Evolutionary conservation across 1,140 invertebrate species (phyloP).

Genomic region (Brachionus sp.): DNA sequence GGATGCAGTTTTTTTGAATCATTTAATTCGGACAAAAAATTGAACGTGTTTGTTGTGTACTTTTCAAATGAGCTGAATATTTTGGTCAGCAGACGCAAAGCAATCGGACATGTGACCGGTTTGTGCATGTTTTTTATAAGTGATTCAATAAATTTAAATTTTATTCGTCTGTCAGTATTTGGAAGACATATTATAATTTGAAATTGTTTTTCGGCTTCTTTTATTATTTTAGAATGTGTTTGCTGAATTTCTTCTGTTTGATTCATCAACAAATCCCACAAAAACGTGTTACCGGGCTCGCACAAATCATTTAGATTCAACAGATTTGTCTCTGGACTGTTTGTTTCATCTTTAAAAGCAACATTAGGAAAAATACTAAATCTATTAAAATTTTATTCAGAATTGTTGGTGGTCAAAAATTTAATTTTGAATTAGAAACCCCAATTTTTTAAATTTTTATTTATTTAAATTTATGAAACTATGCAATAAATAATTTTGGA

Average conservation of each 20-base stretch:
- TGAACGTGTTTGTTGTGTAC: background rate
- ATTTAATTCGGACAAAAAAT: background rate
- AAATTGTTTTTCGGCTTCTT: constrained; percentile 82
- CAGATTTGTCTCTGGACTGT: constrained; percentile 84
- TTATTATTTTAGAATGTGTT: background rate
- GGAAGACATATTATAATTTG: constrained; percentile 83
- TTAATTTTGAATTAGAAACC: too few relatives aligned
- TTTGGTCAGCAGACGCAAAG: constrained; percentile 79
- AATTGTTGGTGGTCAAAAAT: too few relatives aligned
- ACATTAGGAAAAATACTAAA: too few relatives aligned
- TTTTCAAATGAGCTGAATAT: constrained; percentile 85
- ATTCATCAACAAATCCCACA: constrained; percentile 86
- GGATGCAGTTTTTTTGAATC: background rate
- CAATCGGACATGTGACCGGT: constrained; percentile 76
- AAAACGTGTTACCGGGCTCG: constrained; percentile 77
- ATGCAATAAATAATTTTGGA: too few relatives aligned
- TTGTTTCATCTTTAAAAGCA: constrained; percentile 69
- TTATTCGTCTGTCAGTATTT: constrained; percentile 73
- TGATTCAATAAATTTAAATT: constrained; percentile 89
- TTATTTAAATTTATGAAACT: too few relatives aligned
- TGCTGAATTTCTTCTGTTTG: background rate
- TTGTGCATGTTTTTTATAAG: constrained; percentile 82
- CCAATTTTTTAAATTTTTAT: too few relatives aligned
- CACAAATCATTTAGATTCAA: constrained; percentile 90
- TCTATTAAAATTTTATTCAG: too few relatives aligned